Conservation (phyloP, 2,797 vertebrate species). For the Rhabdomys pumilio region DNA sequence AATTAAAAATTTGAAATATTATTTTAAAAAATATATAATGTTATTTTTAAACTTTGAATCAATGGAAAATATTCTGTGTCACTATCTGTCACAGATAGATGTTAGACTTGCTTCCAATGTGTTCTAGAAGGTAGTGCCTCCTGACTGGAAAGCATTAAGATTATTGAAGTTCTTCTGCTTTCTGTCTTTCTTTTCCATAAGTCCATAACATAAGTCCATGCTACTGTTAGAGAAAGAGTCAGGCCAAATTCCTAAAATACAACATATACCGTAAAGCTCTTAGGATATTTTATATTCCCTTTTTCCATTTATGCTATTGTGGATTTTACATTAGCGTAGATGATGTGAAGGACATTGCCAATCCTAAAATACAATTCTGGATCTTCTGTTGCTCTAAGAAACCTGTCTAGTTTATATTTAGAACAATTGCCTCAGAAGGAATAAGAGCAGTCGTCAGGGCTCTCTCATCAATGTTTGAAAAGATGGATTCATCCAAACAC, state of each 20-base stretch:
- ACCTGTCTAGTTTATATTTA: constrained; percentile 68
- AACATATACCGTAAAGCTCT: background rate
- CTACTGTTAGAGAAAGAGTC: background rate
- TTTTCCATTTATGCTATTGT: background rate
- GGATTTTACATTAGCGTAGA: constrained; percentile 26
- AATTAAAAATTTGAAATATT: background rate
- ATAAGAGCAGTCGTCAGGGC: background rate
- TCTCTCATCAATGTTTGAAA: constrained; percentile 76
- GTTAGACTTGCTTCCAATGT: background rate
- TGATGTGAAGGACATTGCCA: background rate
- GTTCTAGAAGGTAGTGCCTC: background rate
- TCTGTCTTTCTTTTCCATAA: background rate
- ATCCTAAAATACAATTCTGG: constrained; percentile 50
- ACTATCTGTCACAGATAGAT: background rate
- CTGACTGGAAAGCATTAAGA: background rate
- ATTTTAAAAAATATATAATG: background rate
- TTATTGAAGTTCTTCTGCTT: constrained; percentile 5
- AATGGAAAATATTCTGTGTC: constrained; percentile 15
- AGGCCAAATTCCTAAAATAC: background rate
- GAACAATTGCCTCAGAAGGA: constrained; percentile 45
- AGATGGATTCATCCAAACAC: constrained; percentile 45
- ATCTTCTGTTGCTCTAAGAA: background rate
- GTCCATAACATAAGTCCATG: background rate
- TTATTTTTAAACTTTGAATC: background rate
- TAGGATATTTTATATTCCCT: background rate